phyloP scores from a whole-genome alignment of 2,888 invertebrate genomes.

The Noctua janthe region DNA sequence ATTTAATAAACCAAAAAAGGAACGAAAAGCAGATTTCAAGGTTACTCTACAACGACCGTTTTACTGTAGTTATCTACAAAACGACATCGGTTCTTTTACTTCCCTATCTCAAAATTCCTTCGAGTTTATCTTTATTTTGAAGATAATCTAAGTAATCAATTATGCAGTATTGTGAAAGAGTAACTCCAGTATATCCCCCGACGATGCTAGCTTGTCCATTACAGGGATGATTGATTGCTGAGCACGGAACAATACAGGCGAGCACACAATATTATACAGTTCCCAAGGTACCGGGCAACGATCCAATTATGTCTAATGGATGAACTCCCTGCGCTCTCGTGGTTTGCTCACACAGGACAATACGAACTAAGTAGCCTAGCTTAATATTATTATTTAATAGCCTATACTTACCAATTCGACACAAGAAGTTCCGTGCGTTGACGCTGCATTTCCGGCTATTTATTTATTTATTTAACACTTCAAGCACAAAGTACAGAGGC shows the following conservation, averaged over 20 bases:
- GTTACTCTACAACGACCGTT: background rate
- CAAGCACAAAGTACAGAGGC: too few relatives aligned
- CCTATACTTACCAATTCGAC: background rate
- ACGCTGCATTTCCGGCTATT: background rate
- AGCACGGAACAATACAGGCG: conserved; percentile 52
- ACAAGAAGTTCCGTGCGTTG: background rate
- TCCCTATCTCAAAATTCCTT: background rate
- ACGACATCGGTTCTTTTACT: background rate
- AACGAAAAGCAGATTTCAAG: too few relatives aligned
- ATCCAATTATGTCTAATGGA: conserved; percentile 88
- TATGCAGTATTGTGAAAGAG: conserved; percentile 15
- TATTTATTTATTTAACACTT: background rate
- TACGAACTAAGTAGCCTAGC: background rate
- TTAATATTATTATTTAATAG: too few relatives aligned
- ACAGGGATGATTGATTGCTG: conserved; percentile 74
- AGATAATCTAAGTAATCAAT: conserved; percentile 15
- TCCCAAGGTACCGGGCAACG: conserved; percentile 59
- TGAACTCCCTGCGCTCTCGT: conserved; percentile 72
- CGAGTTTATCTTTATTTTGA: background rate
- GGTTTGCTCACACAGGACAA: conserved; percentile 51
- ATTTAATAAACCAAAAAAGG: too few relatives aligned
- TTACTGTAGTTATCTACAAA: background rate
- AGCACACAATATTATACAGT: conserved; percentile 44
- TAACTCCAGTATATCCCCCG: conserved; percentile 66
- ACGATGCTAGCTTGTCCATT: conserved; percentile 64